Evolutionary conservation across 2,888 invertebrate species (phyloP), one percentile per base, ranked within the genome.

Genomic region (Tillus elongatus): DNA sequence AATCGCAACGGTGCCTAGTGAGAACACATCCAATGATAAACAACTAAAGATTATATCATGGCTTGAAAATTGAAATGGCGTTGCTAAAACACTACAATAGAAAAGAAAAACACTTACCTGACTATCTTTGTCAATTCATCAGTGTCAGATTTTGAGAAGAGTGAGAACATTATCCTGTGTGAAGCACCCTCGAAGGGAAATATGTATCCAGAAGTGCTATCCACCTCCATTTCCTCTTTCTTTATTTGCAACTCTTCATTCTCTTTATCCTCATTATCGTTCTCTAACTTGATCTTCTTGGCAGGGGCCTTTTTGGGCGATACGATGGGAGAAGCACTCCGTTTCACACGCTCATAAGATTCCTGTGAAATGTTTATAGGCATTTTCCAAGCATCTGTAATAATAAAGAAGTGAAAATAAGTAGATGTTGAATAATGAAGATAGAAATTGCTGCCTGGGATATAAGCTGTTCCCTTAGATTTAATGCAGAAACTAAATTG

Each of bases 281-380:
- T 58, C 33, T 62, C 60, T 27, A 61, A 61, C 2, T 40, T 46
- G 0, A 37, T 43, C 2, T n/a, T 77, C 77, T 42, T 74, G 37
- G 60, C 58, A 40, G 72, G 66, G n/a, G 75, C 72, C 55, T 78
- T 77, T 37, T 72, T 56, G 45, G 58, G 28, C 11, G 30, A 9
- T 3, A 52, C 35, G 3, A 58, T 50, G 11, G 67, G 74, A n/a
- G 74, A 72, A 1, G 77, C 74, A 40, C 76, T 75, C 11, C 83
- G 75, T 57, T 87, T 88, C 2, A 86, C 82, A 9, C 85, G 77
- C 63, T 90, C 88, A 61, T 87, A 85, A 0, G 83, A 81, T 51
- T 90, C 90, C 54, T 82, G 87, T 0, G 85, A 84, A 47, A 95
- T 82, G 57, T 87, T 87, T 40, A 92, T 86, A 0, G 91, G 91